Base-by-base conservation (phyloP, 2,113 vertebrate species). In the Bostrychus sinensis region DNA sequence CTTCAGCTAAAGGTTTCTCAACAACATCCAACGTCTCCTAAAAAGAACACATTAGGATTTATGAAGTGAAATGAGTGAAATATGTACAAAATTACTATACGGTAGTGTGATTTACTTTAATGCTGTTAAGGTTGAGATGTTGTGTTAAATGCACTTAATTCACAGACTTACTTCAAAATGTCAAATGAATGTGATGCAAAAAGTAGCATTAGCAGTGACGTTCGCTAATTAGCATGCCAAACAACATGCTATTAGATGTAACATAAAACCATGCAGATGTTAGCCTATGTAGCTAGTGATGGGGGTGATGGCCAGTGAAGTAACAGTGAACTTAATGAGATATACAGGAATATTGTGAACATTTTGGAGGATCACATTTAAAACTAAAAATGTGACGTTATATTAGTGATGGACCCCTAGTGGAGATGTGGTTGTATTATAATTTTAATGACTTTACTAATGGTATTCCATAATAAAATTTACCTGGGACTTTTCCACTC, bases 401-500 rank as follows among this genome's bases (percentile, higher is more conserved):
- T 28, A 17, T 51, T 12, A 51, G 23, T 9, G 7, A 51, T 51
- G 25, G 25, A 25, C 13, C 25, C 48, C 22, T 28, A 28, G 25
- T 51, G 48, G 25, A 28, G 22, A 25, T 10, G 45, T 51, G 46
- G 46, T 32, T 5, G 30, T 51, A 16, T 51, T 28, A 51, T 4
- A 14, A 23, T 48, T 23, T 23, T 3, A 48, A 48, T 6, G 22
- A 48, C 14, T 4, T 23, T 13, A 5, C 12, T 17, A 14, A 8
- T 28, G 14, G 12, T 9, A n/a, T 26, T 51, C 13, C 16, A 9
- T 1, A 28, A 30, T 7, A 8, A n/a, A n/a, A 25, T 69, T 67
- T 57, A 83, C 81, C 81, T 80, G 62, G 10, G 58, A 13, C 1
- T 0, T 19, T 60, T 11, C 38, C 17, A 7, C 2, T n/a, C n/a